These are phyloP conservation scores for Alethe castanea DNA, from an alignment of 2,113 vertebrate genomes.

Conservation along the genomic window DNA sequence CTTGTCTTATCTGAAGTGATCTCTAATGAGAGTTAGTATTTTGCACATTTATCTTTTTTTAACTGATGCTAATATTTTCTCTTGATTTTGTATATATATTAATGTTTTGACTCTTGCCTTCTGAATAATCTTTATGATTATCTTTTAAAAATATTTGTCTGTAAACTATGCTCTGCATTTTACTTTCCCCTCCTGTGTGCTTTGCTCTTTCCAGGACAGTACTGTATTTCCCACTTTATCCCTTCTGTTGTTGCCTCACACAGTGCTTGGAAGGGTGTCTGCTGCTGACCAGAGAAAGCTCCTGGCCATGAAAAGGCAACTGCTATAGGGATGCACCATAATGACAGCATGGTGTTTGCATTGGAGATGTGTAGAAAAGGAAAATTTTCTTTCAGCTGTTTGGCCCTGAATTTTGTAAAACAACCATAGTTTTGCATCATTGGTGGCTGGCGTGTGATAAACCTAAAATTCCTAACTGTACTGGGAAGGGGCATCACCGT, in stretches of 20 bases:
- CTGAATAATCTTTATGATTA: not conserved
- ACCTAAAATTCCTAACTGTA: not conserved
- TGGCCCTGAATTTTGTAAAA: not conserved
- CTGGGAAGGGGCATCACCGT: rapidly evolving
- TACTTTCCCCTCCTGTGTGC: not conserved
- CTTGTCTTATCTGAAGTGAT: not conserved
- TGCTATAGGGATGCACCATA: rapidly evolving
- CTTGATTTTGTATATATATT: not conserved
- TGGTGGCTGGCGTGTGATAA: not conserved
- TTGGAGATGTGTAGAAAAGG: not conserved
- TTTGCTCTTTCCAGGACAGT: not conserved
- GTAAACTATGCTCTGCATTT: not conserved
- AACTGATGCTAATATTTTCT: not conserved
- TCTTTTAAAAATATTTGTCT: not conserved
- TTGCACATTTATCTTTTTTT: not conserved
- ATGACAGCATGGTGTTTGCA: not conserved
- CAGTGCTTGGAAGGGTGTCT: not conserved
- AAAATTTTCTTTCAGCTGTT: not conserved
- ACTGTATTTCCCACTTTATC: not conserved
- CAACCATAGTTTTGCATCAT: not conserved
- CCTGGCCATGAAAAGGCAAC: rapidly evolving
- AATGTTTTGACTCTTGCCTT: not conserved
- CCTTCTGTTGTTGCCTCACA: not conserved
- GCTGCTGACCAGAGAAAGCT: not conserved
- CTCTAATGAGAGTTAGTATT: not conserved